These are phyloP conservation scores for Spodoptera littoralis DNA, from an alignment of 2,888 invertebrate species.

Conservation along the genomic window DNA sequence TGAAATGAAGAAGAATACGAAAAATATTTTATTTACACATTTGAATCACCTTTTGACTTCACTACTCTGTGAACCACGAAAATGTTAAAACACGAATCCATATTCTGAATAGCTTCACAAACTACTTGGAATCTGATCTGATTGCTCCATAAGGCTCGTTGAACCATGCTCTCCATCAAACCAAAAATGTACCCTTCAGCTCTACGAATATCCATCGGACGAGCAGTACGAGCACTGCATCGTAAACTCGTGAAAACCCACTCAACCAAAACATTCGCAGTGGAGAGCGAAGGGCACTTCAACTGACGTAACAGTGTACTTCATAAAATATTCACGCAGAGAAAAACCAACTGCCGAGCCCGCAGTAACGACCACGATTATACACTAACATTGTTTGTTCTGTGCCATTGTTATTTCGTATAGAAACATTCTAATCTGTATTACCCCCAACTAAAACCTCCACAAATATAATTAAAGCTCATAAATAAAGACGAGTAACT, in stretches of 20 bases:
- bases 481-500: constrained; percentile 32
- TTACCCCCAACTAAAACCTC: no score
- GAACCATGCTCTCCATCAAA: constrained; percentile 27
- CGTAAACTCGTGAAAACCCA: constrained; percentile 51
- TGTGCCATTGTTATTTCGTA: constrained; percentile 6
- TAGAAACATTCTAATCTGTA: no score
- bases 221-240: constrained; percentile 45
- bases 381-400: constrained; percentile 27
- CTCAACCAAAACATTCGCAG: constrained; percentile 54
- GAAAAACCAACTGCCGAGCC: constrained; percentile 58
- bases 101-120: not conserved
- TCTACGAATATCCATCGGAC: constrained; percentile 43
- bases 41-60: no score
- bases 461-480: constrained; percentile 22
- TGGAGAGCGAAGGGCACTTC: constrained; percentile 38
- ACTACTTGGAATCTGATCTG: constrained; percentile 19
- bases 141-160: constrained; percentile 25
- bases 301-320: constrained; percentile 48
- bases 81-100: no score
- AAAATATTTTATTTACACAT: no score
- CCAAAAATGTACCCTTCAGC: constrained; percentile 36
- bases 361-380: constrained; percentile 45
- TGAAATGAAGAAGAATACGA: no score
- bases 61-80: no score
- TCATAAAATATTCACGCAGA: constrained; percentile 65